Evolutionary conservation across 1,140 invertebrate genomes (phyloP).

Genomic region (Nymphalis io): DNA sequence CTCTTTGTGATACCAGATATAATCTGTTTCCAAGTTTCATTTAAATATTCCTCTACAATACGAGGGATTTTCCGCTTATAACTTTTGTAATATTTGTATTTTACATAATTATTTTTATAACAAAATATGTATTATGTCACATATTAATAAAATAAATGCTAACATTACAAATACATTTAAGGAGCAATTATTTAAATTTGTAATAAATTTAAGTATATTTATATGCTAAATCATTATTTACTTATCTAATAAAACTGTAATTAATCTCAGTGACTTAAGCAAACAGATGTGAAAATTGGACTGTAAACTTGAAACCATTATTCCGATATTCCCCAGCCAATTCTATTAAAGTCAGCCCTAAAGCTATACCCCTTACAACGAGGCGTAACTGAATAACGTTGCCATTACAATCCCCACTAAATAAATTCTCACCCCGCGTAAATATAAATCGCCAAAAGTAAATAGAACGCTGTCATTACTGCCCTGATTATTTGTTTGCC

Average conservation of each 20-base stretch:
- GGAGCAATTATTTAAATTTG: too few species aligned
- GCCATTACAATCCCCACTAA: slow-evolving; percentile 64
- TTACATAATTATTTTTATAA: too few species aligned
- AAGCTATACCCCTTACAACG: slow-evolving; percentile 58
- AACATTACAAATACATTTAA: too few species aligned
- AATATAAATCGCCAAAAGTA: slow-evolving; percentile 77
- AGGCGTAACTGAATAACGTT: slow-evolving; percentile 71
- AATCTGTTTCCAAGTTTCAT: slow-evolving; percentile 2
- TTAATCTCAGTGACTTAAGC: slow-evolving; percentile 10
- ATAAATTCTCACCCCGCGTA: slow-evolving; percentile 66
- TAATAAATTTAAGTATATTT: too few species aligned
- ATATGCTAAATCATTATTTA: too few species aligned
- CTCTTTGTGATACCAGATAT: not conserved
- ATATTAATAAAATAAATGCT: too few species aligned
- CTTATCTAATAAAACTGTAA: not conserved
- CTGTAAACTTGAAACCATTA: slow-evolving; percentile 35
- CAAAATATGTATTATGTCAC: too few species aligned
- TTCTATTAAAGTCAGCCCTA: slow-evolving; percentile 32
- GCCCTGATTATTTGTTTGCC: slow-evolving; percentile 74
- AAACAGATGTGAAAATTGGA: slow-evolving; percentile 32
- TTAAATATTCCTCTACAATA: not conserved
- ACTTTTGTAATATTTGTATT: too few species aligned
- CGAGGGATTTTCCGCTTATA: not conserved
- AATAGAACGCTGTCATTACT: slow-evolving; percentile 76
- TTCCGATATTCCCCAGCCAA: slow-evolving; percentile 27